A percentile compares a stretch with the other conserved stretches of the same genome.
These are phyloP conservation scores for Sebastolobus altivelis DNA, from an alignment of 2,797 vertebrate genomes.

Conservation along the genomic window DNA sequence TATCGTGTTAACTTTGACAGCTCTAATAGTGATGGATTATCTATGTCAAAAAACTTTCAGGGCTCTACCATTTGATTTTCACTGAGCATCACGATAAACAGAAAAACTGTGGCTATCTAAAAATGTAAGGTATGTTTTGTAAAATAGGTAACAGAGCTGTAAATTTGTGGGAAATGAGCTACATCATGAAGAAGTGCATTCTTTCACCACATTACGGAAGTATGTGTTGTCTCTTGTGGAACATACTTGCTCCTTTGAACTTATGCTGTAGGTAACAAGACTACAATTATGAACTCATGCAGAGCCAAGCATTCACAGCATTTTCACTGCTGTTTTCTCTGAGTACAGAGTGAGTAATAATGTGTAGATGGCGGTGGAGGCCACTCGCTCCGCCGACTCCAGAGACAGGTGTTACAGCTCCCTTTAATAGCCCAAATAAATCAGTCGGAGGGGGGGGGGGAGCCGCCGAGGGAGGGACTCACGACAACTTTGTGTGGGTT, in stretches of 20 bases:
- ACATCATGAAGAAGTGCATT: not conserved
- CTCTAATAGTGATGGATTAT: no score
- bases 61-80: not conserved
- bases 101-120: not conserved
- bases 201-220: not conserved
- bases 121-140: not conserved
- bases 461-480: constrained; percentile 27
- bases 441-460: constrained; percentile 44
- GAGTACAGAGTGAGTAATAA: constrained; percentile 36
- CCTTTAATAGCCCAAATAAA: constrained; percentile 67
- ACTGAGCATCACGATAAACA: not conserved
- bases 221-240: not conserved
- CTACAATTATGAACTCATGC: not conserved
- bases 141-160: not conserved
- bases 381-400: constrained; percentile 10
- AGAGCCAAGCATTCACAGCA: not conserved
- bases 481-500: constrained; percentile 16
- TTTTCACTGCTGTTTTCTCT: constrained; percentile 23
- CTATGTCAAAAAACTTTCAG: no score
- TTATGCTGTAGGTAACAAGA: not conserved
- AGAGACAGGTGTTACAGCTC: constrained; percentile 62
- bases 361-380: constrained; percentile 18
- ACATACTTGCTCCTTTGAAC: constrained; percentile 5
- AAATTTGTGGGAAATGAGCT: not conserved
- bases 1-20: no score